Percentiles rank a stretch among this genome's conserved stretches.
phyloP scores from a whole-genome alignment of 2,113 vertebrate species.

The Accipiter virgatus region DNA sequence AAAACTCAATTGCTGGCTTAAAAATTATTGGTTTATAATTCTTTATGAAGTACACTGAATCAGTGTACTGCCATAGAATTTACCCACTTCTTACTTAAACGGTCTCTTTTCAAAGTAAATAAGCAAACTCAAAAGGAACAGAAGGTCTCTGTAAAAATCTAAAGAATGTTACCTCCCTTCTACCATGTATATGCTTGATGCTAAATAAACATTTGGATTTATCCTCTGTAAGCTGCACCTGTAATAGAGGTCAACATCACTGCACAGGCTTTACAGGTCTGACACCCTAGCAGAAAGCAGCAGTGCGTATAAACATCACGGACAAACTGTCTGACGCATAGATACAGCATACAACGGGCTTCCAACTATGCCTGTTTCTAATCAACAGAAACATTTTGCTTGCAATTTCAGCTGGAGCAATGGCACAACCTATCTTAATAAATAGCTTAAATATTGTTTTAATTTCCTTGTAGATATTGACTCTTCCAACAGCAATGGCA shows the following conservation, averaged over 20 bases:
- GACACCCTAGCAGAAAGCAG: constrained; percentile 2
- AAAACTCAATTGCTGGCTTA: neutral
- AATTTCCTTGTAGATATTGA: neutral
- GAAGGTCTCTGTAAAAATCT: neutral
- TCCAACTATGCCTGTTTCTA: neutral
- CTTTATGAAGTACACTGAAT: neutral
- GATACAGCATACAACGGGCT: neutral
- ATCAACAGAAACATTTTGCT: neutral
- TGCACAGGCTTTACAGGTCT: neutral
- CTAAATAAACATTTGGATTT: neutral
- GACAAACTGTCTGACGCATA: neutral
- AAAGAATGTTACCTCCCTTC: neutral
- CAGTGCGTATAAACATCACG: neutral
- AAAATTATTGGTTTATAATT: neutral
- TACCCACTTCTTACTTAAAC: neutral
- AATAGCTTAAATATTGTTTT: neutral
- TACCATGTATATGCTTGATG: neutral
- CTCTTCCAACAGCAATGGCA: neutral
- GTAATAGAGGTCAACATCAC: neutral
- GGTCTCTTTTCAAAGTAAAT: neutral
- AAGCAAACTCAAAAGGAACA: neutral
- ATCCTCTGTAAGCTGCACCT: neutral
- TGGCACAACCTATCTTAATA: neutral
- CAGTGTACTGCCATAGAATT: neutral
- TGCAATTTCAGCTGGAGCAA: neutral